A percentile compares a stretch with the other conserved stretches of the same genome.
Conservation (phyloP, 2,888 invertebrate species). For the Actias luna region DNA sequence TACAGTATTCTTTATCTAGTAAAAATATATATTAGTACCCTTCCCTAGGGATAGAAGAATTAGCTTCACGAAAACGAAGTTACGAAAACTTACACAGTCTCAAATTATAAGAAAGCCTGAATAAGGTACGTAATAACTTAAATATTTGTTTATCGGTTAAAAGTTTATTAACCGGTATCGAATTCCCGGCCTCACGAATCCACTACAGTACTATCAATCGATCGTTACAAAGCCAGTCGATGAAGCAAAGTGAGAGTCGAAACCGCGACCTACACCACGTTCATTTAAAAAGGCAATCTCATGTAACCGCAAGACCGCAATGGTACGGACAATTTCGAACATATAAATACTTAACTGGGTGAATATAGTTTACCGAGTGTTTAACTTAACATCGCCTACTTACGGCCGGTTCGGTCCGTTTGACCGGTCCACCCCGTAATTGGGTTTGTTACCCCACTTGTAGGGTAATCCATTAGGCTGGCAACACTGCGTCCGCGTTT, state of each 20-base stretch:
- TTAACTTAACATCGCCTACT: slow-evolving; percentile 11
- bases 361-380: slow-evolving; percentile 11
- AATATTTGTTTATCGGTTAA: neutral
- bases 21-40: too few species aligned
- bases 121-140: too few species aligned
- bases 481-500: slow-evolving; percentile 47
- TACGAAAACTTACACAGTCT: too few species aligned
- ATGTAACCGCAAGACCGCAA: neutral
- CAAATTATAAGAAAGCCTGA: too few species aligned
- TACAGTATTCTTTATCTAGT: too few species aligned
- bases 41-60: too few species aligned
- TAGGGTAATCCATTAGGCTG: slow-evolving; percentile 58
- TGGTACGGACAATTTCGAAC: neutral
- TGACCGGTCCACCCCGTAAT: slow-evolving; percentile 46
- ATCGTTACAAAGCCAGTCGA: neutral
- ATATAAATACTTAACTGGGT: neutral
- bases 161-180: neutral
- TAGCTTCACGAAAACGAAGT: too few species aligned
- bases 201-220: neutral
- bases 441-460: slow-evolving; percentile 55
- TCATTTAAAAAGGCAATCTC: slow-evolving; percentile 2
- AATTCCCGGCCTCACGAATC: neutral
- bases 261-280: slow-evolving; percentile 4
- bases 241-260: neutral
- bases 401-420: slow-evolving; percentile 18